Conservation (phyloP, 2,113 vertebrate species). For the Colossoma macropomum region DNA sequence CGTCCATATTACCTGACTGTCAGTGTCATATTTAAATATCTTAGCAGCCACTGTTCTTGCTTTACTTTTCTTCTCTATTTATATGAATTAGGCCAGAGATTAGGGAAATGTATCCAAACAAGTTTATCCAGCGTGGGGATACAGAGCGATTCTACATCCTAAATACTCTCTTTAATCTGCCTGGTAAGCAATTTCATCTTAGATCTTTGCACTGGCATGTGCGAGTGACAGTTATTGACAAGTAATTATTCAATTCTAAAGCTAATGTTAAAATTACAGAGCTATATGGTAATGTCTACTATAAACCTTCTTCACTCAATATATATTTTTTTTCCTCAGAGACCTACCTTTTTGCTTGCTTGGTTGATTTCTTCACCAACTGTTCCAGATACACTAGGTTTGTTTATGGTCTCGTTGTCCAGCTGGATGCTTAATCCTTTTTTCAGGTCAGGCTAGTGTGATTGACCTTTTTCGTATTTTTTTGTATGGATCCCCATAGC, state of each 20-base stretch:
- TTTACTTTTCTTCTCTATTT: slow-evolving; percentile 19
- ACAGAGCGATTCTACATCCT: slow-evolving; percentile 99
- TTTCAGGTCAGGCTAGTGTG: neutral
- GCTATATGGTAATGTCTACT: neutral
- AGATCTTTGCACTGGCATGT: neutral
- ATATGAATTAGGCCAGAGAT: slow-evolving; percentile 88
- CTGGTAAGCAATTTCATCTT: slow-evolving; percentile 77
- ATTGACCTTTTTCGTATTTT: slow-evolving; percentile 55
- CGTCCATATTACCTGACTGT: neutral
- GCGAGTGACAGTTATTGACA: neutral
- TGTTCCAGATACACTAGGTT: slow-evolving; percentile 96
- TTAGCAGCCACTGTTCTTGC: neutral
- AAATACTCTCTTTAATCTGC: slow-evolving; percentile 97
- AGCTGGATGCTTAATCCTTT: neutral
- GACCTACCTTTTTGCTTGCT: slow-evolving; percentile 97
- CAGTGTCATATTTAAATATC: neutral
- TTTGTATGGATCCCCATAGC: slow-evolving; percentile 77
- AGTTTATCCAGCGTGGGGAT: slow-evolving; percentile 98
- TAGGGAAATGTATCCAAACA: slow-evolving; percentile 97
- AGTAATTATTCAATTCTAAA: no score
- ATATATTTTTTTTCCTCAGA: slow-evolving; percentile 78
- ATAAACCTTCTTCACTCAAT: no score
- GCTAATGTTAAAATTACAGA: no score
- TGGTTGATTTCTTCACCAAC: slow-evolving; percentile 98
- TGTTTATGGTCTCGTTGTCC: slow-evolving; percentile 14